Evolutionary conservation across 2,888 invertebrate genomes (phyloP), one percentile per base, ranked within the genome.

Genomic region (Athrips mouffetella): DNA sequence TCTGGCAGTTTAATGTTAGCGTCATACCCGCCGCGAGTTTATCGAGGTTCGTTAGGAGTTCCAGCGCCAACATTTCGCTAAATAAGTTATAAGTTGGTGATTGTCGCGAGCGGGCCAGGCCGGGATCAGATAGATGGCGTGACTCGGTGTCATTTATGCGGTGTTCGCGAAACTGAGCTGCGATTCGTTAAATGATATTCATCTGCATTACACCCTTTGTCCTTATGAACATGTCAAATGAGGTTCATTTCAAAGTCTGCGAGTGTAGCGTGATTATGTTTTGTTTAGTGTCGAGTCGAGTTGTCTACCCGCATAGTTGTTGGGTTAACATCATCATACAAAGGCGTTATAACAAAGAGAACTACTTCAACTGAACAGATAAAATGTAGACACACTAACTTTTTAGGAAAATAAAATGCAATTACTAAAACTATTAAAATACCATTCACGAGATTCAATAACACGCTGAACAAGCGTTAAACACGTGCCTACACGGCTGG

Each of bases 111-210:
- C 63, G 66, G 72, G 75, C 80, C 77, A 80, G 80, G 80, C 72
- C 71, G 76, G 76, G 71, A 83, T 86, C 84, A 76, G 83, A 86
- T 84, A 82, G 82, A 85, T 87, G 85, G 84, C 87, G 87, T 87
- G 87, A 87, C 87, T 87, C 65, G 71, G 77, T 73, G 83, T 85
- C 87, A 79, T 87, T 87, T 85, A 80, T 75, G 78, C 74, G 61
- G 70, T 70, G 63, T 72, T 75, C 68, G 76, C 76, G 73, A 80
- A 76, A 79, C 80, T 74, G 76, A 79, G 76, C 72, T 77, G 79
- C 84, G 83, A 85, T 86, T 85, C 85, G 82, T 85, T 86, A 83
- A 84, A 83, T 83, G 86, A 86, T 86, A 86, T 74, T 71, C 76
- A 86, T 84, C 86, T 77, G 69, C 45, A 45, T 18, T 25, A 35